Evolutionary conservation across 1,140 invertebrate species (phyloP), one percentile per base, ranked within the genome.

Genomic region (Caenorhabditis briggsae): DNA sequence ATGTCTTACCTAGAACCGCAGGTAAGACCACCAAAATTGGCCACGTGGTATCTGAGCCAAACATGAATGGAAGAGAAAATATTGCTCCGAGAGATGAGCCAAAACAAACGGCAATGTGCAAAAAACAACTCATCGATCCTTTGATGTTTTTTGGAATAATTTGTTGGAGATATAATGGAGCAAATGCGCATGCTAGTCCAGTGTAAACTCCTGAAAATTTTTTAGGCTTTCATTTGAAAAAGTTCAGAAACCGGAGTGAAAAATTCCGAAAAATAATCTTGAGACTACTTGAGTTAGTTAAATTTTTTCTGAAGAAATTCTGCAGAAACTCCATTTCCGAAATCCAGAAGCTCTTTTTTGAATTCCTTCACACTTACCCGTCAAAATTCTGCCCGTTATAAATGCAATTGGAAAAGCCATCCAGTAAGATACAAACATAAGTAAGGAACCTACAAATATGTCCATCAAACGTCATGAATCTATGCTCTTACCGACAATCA

Each of bases 21-120:
- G 85, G 85, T 12, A 87, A 46, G 16, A 82, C 25, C 5, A 87
- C 41, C 0, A 82, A 33, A 65, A 87, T 55, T 12, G 53, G 56
- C 86, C 86, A 87, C 2, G 86, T 87, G 25, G n/a, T 33, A 5
- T 87, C 86, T 5, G 59, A 46, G 70, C 86, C 86, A 11, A 87
- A 48, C 86, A 87, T 87, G 70, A 82, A 87, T 12, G 78, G 74
- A 50, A 87, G 86, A 23, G 86, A 87, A 48, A 87, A 55, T 20
- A 87, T 55, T 18, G 86, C 86, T 50, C 55, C 78, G 12, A 82
- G 43, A 2, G 86, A 56, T n/a, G 86, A 82, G 16, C 86, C 86
- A 14, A 87, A 83, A 83, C 86, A 83, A 16, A 82, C 86, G 12
- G 86, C 78, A 43, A 87, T 87, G 58, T 87, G 86, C 14, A 87